phyloP scores from a whole-genome alignment of 2,113 vertebrate genomes.

The Passer montanus region DNA sequence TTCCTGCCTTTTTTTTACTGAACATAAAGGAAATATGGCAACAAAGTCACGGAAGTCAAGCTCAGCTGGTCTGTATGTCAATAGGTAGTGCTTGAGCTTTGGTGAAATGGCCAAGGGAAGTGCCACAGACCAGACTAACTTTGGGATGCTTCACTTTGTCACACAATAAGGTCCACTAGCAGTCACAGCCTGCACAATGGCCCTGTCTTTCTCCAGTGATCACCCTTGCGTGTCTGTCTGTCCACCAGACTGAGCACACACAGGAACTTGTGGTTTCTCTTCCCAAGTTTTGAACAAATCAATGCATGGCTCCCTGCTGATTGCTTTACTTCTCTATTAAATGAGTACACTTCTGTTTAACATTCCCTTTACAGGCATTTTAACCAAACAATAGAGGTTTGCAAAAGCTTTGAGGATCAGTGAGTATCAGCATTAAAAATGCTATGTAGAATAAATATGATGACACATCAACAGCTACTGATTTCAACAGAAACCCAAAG shows the following conservation, averaged over 20 bases:
- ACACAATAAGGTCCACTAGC: neutral
- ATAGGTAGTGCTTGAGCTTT: neutral
- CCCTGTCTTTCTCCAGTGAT: neutral
- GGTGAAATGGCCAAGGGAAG: neutral
- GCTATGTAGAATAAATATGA: neutral
- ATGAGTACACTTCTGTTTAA: neutral
- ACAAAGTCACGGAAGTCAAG: conserved; percentile 14
- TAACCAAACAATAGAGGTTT: neutral
- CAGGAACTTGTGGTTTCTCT: neutral
- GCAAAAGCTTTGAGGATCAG: neutral
- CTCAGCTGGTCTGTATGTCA: neutral
- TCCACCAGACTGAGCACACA: neutral
- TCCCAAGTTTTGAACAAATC: neutral
- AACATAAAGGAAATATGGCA: conserved; percentile 31
- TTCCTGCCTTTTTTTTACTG: conserved; percentile 19
- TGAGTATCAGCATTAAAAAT: neutral
- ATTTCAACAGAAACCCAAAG: neutral
- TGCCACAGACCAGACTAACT: neutral
- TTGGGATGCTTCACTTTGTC: neutral
- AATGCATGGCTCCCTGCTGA: neutral
- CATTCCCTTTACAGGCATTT: neutral
- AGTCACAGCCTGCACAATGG: neutral
- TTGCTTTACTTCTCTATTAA: neutral
- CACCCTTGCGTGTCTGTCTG: neutral
- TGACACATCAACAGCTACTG: neutral